A percentile compares a stretch with the other conserved stretches of the same genome.
These are phyloP conservation scores for Emydura subglobosa DNA, from an alignment of 2,113 vertebrate species.

Conservation along the genomic window DNA sequence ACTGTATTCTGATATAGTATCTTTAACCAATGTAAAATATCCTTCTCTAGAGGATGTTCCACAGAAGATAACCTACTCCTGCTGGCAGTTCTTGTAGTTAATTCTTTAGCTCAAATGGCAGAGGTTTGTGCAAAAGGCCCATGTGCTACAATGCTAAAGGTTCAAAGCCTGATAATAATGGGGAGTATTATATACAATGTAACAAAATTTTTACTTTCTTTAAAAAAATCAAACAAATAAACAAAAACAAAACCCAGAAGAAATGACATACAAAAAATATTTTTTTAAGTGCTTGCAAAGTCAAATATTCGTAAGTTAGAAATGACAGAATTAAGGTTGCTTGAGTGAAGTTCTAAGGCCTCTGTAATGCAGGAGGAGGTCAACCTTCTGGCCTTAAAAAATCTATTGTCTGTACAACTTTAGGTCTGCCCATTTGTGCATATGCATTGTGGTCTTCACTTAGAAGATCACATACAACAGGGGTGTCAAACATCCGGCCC, in stretches of 20 bases:
- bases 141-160: not conserved
- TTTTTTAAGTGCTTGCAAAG: not conserved
- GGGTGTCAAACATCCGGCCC: too few species aligned
- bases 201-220: not conserved
- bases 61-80: not conserved
- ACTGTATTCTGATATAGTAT: not conserved
- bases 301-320: not conserved
- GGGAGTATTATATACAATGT: not conserved
- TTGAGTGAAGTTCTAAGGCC: not conserved
- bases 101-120: not conserved
- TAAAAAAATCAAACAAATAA: not conserved
- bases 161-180: not conserved
- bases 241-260: not conserved
- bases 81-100: not conserved
- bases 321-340: not conserved
- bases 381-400: not conserved
- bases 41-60: not conserved
- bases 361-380: not conserved
- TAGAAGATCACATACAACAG: not conserved
- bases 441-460: not conserved
- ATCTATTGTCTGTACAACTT: not conserved
- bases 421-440: not conserved
- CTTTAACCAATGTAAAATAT: not conserved
- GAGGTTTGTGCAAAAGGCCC: not conserved
- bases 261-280: not conserved